Base-by-base conservation (phyloP, 1,140 invertebrate species). In the Drosophila nannoptera region DNA sequence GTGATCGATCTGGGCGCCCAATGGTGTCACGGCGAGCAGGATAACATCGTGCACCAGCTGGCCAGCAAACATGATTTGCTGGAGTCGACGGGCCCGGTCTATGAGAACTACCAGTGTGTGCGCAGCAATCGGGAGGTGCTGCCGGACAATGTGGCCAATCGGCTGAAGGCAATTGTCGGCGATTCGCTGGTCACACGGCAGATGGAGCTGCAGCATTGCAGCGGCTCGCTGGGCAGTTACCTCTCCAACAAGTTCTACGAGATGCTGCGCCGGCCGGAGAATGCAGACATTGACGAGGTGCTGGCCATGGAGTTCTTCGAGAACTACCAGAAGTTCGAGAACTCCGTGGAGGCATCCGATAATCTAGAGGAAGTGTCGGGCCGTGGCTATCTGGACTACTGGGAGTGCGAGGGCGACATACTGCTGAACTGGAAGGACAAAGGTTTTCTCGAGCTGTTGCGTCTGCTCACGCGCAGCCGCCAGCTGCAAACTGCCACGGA, bases 1-100 rank as follows among this genome's bases (percentile, higher is more conserved):
- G 88, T 92, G 31, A 90, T 97, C 8, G 97, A 98, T 88, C 77
- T 97, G 8, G 96, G 96, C 4, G 96, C 95, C 29, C 94, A 97
- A 22, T 89, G 88, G 87, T 92, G 96, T 74, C 96, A 97, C 78
- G 96, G 96, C 1, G 92, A 96, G 88, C 90, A 93, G 66, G 92
- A 91, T 36, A 96, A 97, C 89, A 87, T 92, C 16, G 93, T 95
- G 1, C 95, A 92, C 77, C 90, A 94, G 68, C 75, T 95, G 63
- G 93, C 93, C 0, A 92, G 92, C 45, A 91, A 92, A 22, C 77
- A 92, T 12, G 90, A 91, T 72, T 78, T 94, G 11, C 75, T 94
- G 11, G 90, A 90, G 36, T 88, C 88, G 55, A 87, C 82, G 7
- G 78, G 73, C 0, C 76, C 76, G 2, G 78, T 90, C 33, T 78